Base-by-base conservation (phyloP, 2,888 invertebrate genomes). In the Acrocyrtus sp. region DNA sequence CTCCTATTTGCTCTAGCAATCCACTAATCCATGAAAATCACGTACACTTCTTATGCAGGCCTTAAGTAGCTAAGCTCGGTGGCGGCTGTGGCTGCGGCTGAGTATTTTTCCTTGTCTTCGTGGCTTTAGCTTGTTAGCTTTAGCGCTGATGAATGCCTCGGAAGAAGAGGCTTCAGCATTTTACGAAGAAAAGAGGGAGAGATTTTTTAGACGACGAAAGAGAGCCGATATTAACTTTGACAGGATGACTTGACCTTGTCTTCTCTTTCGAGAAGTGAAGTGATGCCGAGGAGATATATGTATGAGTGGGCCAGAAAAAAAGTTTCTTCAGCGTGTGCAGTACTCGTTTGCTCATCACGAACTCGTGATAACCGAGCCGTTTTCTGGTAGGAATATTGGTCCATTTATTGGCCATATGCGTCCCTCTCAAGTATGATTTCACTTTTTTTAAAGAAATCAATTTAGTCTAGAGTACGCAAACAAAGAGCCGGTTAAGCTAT, bases 181-280 rank as follows among this genome's bases (percentile, higher is more conserved):
- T 34, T n/a, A n/a, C n/a, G 34, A 34, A 12, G 34, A 34, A 12
- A 54, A 26, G 61, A 66, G 51, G 53, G 72, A n/a, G n/a, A n/a
- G n/a, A n/a, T n/a, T n/a, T n/a, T n/a, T n/a, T n/a, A n/a, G n/a
- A n/a, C n/a, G n/a, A 72, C 60, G 34, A 72, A 72, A 66, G 66
- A 51, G 54, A 60, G 53, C 72, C 72, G 72, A 72, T 65, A 72
- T 72, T 65, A 72, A 65, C 54, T 72, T 72, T 72, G 72, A 72
- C 72, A 72, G 66, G 72, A 72, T 72, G 66, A 72, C 72, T 72
- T 72, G 72, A 72, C 72, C 72, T 72, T 72, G 72, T 72, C 65
- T 72, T 60, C 58, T 61, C 22, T 51, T 50, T 56, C 51, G 47
- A 60, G 68, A 17, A 43, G 47, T 41, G 51, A 61, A 56, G 63